These are phyloP conservation scores for Caenorhabditis brenneri DNA, from an alignment of 1,140 invertebrate species.

Conservation along the genomic window DNA sequence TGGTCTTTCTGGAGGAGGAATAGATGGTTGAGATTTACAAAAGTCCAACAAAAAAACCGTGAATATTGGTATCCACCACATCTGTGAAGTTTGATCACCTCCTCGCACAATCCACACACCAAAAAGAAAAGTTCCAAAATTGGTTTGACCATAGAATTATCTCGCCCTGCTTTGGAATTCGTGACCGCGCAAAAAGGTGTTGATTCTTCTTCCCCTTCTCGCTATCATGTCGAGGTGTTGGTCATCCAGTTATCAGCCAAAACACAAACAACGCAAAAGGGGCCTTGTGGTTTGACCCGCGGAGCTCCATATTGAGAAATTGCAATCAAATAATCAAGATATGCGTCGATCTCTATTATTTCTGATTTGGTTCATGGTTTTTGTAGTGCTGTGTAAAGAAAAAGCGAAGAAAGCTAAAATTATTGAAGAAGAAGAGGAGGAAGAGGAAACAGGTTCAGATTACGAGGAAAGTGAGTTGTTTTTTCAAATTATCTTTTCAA, in stretches of 20 bases:
- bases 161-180: constrained; percentile 11
- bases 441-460: constrained; percentile 49
- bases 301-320: neutral
- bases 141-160: constrained; percentile 22
- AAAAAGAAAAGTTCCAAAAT: constrained; percentile 31
- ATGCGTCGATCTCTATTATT: neutral
- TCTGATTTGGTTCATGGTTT: neutral
- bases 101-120: neutral
- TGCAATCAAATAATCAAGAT: neutral
- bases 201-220: neutral
- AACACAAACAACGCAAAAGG: neutral
- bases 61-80: neutral
- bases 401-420: neutral
- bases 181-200: constrained; percentile 33
- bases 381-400: neutral
- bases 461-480: constrained; percentile 53
- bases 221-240: constrained; percentile 17
- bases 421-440: constrained; percentile 43
- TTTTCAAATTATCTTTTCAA: neutral
- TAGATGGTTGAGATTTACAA: constrained; percentile 30
- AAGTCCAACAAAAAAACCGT: neutral
- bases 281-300: neutral
- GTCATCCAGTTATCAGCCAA: constrained; percentile 41
- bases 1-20: constrained; percentile 52
- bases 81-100: constrained; percentile 21